Conservation (phyloP, 2,113 vertebrate genomes). For the Clarias batrachus region DNA sequence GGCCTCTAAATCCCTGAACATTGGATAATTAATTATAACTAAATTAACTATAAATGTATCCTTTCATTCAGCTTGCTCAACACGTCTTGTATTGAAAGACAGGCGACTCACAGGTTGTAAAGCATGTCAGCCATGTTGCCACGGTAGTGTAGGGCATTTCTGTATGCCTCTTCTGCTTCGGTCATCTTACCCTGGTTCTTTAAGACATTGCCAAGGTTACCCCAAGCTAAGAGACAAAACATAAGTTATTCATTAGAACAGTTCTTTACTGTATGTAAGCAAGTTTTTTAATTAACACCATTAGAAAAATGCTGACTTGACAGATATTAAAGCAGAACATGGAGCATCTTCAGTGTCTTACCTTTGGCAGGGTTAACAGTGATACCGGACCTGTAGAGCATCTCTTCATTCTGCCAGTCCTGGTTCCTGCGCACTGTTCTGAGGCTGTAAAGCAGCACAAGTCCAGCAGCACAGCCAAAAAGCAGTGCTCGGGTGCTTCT, state of each 20-base stretch:
- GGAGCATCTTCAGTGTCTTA: slow-evolving; percentile 66
- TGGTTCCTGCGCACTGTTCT: slow-evolving; percentile 90
- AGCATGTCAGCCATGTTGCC: slow-evolving; percentile 99
- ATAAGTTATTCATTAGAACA: background rate
- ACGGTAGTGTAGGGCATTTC: slow-evolving; percentile 95
- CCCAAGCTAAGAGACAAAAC: slow-evolving; percentile 81
- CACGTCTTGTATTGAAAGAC: background rate
- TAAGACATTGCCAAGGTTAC: slow-evolving; percentile 97
- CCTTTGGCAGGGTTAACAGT: slow-evolving; percentile 99
- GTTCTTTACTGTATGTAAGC: background rate
- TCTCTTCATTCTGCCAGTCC: slow-evolving; percentile 97
- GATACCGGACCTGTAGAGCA: slow-evolving; percentile 98
- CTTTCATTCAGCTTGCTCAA: background rate
- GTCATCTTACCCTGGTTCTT: slow-evolving; percentile 97
- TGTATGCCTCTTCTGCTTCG: slow-evolving; percentile 93
- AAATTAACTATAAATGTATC: background rate
- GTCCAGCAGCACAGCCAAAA: slow-evolving; percentile 79
- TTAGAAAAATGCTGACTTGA: too few species aligned
- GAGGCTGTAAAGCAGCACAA: slow-evolving; percentile 87
- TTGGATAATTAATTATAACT: background rate
- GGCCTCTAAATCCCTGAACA: background rate
- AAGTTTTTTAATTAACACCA: background rate
- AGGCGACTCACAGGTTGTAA: slow-evolving; percentile 95
- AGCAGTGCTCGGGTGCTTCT: slow-evolving; percentile 80
- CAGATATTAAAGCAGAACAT: background rate